Conservation (phyloP, 2,797 vertebrate genomes). For the Carcharodon carcharias region DNA sequence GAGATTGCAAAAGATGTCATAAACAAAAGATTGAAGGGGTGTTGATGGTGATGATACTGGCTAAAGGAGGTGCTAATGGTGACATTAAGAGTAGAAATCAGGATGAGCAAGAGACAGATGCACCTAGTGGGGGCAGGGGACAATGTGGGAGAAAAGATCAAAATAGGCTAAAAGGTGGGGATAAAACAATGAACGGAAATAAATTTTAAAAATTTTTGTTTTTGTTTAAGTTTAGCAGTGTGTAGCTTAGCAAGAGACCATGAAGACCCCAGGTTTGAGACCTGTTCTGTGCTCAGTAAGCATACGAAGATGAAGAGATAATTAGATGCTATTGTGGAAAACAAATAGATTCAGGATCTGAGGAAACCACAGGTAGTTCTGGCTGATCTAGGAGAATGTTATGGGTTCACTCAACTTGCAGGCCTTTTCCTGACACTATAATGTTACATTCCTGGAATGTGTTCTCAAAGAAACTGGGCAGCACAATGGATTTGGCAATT, state of each 20-base stretch:
- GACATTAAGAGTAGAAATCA: too few relatives aligned
- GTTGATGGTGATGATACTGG: too few relatives aligned
- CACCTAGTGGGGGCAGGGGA: too few relatives aligned
- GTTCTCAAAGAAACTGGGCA: background rate
- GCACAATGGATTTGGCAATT: background rate
- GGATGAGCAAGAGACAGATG: too few relatives aligned
- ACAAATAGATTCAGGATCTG: background rate
- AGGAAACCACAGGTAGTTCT: background rate
- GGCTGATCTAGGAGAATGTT: background rate
- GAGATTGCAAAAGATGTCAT: too few relatives aligned
- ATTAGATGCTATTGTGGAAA: background rate
- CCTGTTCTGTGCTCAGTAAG: background rate
- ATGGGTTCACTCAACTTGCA: background rate
- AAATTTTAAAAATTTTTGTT: too few relatives aligned
- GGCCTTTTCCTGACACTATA: background rate
- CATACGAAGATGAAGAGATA: background rate
- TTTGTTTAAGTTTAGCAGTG: background rate
- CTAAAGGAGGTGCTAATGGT: too few relatives aligned
- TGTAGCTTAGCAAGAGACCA: background rate
- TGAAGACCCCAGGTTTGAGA: background rate
- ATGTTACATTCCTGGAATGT: too few relatives aligned
- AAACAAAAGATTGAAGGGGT: too few relatives aligned
- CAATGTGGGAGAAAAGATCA: too few relatives aligned
- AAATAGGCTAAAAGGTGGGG: too few relatives aligned
- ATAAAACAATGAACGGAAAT: too few relatives aligned